Evolutionary conservation across 2,113 vertebrate species (phyloP).

Genomic region (Erythrolamprus reginae): DNA sequence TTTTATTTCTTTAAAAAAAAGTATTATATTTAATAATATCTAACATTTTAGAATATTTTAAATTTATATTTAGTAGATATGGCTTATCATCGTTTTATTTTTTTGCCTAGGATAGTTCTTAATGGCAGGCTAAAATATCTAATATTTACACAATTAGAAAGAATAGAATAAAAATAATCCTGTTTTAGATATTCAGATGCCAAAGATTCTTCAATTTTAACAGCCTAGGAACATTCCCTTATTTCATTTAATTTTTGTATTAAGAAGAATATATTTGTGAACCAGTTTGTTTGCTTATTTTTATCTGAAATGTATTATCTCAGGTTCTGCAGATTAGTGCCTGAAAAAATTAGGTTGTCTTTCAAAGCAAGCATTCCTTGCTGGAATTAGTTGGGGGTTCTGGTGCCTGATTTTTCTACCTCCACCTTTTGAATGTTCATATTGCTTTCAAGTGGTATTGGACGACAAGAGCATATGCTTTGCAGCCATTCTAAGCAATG

Average conservation of each 20-base stretch:
- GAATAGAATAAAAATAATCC: not conserved
- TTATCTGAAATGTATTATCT: not conserved
- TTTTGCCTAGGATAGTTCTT: not conserved
- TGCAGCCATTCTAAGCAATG: constrained; percentile 58
- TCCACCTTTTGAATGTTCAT: constrained; percentile 3
- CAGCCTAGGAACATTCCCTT: not conserved
- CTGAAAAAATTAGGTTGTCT: not conserved
- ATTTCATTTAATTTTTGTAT: not conserved
- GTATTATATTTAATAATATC: not conserved
- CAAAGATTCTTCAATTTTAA: not conserved
- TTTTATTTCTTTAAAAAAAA: not conserved
- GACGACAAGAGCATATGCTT: constrained; percentile 38
- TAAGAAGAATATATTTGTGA: not conserved
- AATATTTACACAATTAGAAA: not conserved
- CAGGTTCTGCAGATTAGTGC: not conserved
- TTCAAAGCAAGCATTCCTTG: not conserved
- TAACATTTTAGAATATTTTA: not conserved
- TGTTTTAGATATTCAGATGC: not conserved
- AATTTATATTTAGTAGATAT: not conserved
- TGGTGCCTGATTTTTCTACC: not conserved
- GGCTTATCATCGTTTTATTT: not conserved
- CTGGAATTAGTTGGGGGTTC: not conserved
- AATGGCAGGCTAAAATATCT: not conserved
- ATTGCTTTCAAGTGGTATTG: constrained; percentile 14
- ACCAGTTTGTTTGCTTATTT: not conserved